These are phyloP conservation scores for Magallana gigas DNA, from an alignment of 1,140 invertebrate species.

Conservation along the genomic window DNA sequence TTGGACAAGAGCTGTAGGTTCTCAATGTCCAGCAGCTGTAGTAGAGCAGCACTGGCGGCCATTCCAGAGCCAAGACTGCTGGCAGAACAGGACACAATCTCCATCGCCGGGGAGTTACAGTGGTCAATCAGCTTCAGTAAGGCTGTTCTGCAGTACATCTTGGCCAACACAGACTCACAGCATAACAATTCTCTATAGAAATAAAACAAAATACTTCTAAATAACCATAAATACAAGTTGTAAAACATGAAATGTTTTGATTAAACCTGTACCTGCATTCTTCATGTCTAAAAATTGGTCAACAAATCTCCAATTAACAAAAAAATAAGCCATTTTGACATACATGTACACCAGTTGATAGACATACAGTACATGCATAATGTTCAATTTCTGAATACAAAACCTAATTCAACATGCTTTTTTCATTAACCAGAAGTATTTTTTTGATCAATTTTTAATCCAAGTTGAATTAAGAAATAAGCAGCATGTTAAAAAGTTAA, in stretches of 20 bases:
- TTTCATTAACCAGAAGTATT: no score
- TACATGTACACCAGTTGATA: no score
- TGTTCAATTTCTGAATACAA: no score
- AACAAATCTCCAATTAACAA: no score
- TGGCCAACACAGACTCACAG: conserved; percentile 71
- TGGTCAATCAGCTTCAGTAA: conserved; percentile 77
- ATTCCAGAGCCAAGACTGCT: conserved; percentile 72
- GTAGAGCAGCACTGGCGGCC: conserved; percentile 75
- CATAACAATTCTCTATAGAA: conserved; percentile 73
- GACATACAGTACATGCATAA: no score
- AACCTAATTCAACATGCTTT: no score
- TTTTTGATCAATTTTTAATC: no score
- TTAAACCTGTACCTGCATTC: no score
- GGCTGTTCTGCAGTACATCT: conserved; percentile 76
- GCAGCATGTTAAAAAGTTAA: no score
- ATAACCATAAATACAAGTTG: neutral
- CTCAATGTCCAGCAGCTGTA: conserved; percentile 79
- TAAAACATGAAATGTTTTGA: neutral
- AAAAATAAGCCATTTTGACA: no score
- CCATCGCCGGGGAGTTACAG: conserved; percentile 77
- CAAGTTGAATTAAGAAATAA: no score
- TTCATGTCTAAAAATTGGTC: no score
- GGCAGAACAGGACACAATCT: conserved; percentile 66
- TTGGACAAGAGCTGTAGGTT: conserved; percentile 79
- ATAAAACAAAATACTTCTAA: neutral